Conservation (phyloP, 2,888 invertebrate species). For the Altica lythri region DNA sequence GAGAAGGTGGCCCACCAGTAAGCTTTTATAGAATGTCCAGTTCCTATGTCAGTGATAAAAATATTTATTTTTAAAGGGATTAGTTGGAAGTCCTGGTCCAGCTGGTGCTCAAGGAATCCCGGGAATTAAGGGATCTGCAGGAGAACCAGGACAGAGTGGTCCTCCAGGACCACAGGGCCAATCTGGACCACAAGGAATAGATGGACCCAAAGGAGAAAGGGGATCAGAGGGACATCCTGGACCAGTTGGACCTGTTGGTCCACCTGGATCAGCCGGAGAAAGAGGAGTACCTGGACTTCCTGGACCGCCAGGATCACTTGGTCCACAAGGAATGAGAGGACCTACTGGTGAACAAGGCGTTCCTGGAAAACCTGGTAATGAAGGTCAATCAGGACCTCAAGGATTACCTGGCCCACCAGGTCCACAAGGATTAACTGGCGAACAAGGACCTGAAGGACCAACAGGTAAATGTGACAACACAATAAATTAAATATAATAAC, state of each 20-base stretch:
- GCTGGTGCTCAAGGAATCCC: slow-evolving; percentile 72
- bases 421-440: slow-evolving; percentile 65
- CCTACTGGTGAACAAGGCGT: slow-evolving; percentile 73
- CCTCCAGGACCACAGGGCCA: slow-evolving; percentile 69
- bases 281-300: slow-evolving; percentile 67
- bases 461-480: slow-evolving; percentile 60
- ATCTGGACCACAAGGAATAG: slow-evolving; percentile 72
- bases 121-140: slow-evolving; percentile 73
- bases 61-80: slow-evolving; percentile 61
- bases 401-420: slow-evolving; percentile 73
- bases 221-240: slow-evolving; percentile 74
- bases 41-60: background rate
- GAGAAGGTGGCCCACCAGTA: slow-evolving; percentile 74
- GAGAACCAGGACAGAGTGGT: slow-evolving; percentile 73
- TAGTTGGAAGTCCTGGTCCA: slow-evolving; percentile 70
- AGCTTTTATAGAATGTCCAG: slow-evolving; percentile 40
- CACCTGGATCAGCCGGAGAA: slow-evolving; percentile 71
- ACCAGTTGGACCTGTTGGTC: slow-evolving; percentile 70
- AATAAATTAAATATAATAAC: too few relatives aligned
- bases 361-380: slow-evolving; percentile 72
- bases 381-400: slow-evolving; percentile 72
- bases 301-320: slow-evolving; percentile 67
- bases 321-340: slow-evolving; percentile 70
- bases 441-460: slow-evolving; percentile 65
- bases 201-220: slow-evolving; percentile 77